phyloP scores from a whole-genome alignment of 37 sponge, comb jelly and placozoan genomes.

The Theonella swinhoei region DNA sequence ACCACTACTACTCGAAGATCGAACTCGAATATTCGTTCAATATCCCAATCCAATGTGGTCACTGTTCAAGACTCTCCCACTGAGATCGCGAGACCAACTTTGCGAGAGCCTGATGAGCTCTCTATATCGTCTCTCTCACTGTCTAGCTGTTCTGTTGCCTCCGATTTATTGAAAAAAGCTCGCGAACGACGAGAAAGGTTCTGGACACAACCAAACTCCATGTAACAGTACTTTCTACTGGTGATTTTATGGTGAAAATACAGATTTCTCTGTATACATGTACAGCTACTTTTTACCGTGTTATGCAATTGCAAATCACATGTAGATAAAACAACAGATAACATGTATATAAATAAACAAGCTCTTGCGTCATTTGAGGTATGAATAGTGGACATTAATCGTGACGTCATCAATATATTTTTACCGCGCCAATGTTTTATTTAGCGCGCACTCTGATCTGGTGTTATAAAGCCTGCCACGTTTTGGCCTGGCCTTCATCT shows the following conservation, averaged over 20 bases:
- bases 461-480: too few species aligned
- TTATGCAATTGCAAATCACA: too few species aligned
- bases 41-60: not conserved
- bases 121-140: constrained; percentile 57
- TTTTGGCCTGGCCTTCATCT: too few species aligned
- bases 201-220: constrained; percentile 12
- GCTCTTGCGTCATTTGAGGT: too few species aligned
- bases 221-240: not conserved
- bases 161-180: constrained; percentile 63
- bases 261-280: constrained; percentile 24
- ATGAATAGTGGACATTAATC: too few species aligned
- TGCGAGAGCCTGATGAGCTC: constrained; percentile 1
- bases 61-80: not conserved
- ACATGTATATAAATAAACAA: too few species aligned
- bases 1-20: not conserved
- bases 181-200: constrained; percentile 48
- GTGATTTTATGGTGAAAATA: too few species aligned
- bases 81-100: not conserved
- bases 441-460: not conserved
- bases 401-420: too few species aligned
- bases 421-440: not conserved
- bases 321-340: too few species aligned
- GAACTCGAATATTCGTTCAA: not conserved
- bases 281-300: too few species aligned
- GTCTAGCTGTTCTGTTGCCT: constrained; percentile 77